A percentile compares a stretch with the other conserved stretches of the same genome.
These are phyloP conservation scores for Psittacula echo DNA, from an alignment of 2,797 vertebrate genomes.

Conservation along the genomic window DNA sequence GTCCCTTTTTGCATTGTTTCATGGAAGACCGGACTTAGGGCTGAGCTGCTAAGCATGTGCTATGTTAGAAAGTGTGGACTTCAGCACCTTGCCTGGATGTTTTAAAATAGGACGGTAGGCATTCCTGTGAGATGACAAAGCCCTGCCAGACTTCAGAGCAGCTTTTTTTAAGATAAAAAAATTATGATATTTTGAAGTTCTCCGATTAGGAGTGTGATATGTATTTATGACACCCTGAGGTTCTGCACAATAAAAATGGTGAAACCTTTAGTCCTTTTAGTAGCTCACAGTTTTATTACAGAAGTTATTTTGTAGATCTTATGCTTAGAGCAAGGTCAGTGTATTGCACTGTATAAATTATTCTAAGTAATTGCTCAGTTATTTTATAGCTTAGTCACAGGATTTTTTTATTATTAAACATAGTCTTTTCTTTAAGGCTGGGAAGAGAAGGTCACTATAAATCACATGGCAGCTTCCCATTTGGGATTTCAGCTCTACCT, in stretches of 20 bases:
- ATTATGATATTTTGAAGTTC: slow-evolving; percentile 72
- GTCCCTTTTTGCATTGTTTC: background rate
- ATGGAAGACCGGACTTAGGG: background rate
- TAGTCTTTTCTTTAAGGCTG: slow-evolving; percentile 77
- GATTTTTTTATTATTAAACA: slow-evolving; percentile 82
- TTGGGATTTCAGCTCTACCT: slow-evolving; percentile 80
- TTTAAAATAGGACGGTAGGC: slow-evolving; percentile 17
- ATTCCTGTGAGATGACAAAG: slow-evolving; percentile 11
- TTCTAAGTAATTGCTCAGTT: slow-evolving; percentile 85
- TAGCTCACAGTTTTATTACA: slow-evolving; percentile 80
- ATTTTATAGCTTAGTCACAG: slow-evolving; percentile 82
- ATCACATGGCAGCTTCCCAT: slow-evolving; percentile 78
- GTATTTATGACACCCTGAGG: slow-evolving; percentile 78
- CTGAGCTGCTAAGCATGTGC: background rate
- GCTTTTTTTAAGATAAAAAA: slow-evolving; percentile 67
- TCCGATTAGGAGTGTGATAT: slow-evolving; percentile 71
- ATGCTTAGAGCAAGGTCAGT: slow-evolving; percentile 82
- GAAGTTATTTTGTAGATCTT: slow-evolving; percentile 85
- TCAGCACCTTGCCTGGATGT: background rate
- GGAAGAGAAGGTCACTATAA: slow-evolving; percentile 79
- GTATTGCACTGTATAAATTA: slow-evolving; percentile 85
- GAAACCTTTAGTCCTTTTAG: slow-evolving; percentile 82
- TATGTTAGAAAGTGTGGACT: background rate
- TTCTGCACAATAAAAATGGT: slow-evolving; percentile 75
- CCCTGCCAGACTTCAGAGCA: slow-evolving; percentile 27